Evolutionary conservation across 2,113 vertebrate genomes (phyloP), one percentile per base, ranked within the genome.

Genomic region (Reinhardtius hippoglossoides): DNA sequence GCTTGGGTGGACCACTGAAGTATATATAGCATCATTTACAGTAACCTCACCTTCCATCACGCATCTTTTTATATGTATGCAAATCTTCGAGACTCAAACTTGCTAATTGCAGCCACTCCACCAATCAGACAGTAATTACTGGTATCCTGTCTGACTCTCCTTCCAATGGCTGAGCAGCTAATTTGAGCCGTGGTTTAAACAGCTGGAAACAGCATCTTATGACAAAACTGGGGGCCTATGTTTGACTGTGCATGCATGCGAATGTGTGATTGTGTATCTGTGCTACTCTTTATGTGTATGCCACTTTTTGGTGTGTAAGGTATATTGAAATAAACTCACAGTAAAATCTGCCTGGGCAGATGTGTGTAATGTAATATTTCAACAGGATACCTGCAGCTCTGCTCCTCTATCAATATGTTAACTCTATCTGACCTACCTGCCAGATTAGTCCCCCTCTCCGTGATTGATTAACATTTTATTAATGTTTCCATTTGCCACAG

Each of bases 51-150:
- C 44, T 72, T 35, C 42, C 64, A 64, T 87, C 62, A 26, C 42
- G 21, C 67, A 72, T 66, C 60, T 81, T 87, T 88, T 87, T 83
- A 83, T 87, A 78, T 74, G 56, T 80, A 91, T 93, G 92, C 88
- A 91, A 92, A 92, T 93, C 74, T 71, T 65, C 61, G 74, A 73
- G 81, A 80, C 31, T 31, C 81, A 89, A 92, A 88, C 54, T 90
- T 90, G 91, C 94, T 95, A 95, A 96, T 96, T 96, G 92, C 94
- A 92, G 89, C 89, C 89, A 92, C 88, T 90, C 89, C 93, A 93
- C 95, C 95, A 96, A 96, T 96, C 95, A 95, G 91, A 89, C 82
- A 0, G 92, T 94, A 96, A 96, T 96, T 96, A 93, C 93, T 90
- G 91, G 91, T 93, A 95, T 96, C 95, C 95, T 95, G 95, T 94